A percentile compares a stretch with the other conserved stretches of the same genome.
Evolutionary conservation across 2,888 invertebrate species (phyloP).

Genomic region (Mesorhabditis sp.): DNA sequence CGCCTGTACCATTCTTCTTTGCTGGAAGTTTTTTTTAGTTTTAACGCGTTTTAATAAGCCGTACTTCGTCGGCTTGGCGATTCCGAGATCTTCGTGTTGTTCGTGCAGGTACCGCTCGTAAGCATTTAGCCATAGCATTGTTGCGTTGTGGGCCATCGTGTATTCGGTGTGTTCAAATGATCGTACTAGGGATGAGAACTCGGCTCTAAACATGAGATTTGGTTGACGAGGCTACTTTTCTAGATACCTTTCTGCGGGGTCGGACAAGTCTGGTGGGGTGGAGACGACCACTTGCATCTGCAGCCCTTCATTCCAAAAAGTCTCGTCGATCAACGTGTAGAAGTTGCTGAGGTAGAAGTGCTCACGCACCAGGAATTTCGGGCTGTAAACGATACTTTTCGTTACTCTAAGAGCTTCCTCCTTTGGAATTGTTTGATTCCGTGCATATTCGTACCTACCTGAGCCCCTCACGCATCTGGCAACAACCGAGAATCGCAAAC

Average conservation of each 20-base stretch:
- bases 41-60: neutral
- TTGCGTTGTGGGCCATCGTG: conserved; percentile 54
- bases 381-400: conserved; percentile 21
- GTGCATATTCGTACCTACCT: neutral
- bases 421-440: neutral
- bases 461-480: conserved; percentile 43
- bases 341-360: conserved; percentile 52
- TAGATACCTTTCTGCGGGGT: conserved; percentile 24
- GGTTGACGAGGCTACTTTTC: neutral
- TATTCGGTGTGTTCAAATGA: conserved; percentile 44
- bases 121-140: conserved; percentile 55
- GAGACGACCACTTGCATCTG: conserved; percentile 57
- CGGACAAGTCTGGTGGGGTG: conserved; percentile 51
- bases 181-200: conserved; percentile 2
- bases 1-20: conserved; percentile 48
- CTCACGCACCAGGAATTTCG: conserved; percentile 46
- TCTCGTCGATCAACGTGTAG: conserved; percentile 54
- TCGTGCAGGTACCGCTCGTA: conserved; percentile 44
- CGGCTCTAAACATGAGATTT: neutral
- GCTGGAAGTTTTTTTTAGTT: conserved; percentile 10
- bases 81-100: conserved; percentile 34
- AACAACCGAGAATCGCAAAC: conserved; percentile 43
- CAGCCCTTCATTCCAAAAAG: conserved; percentile 57
- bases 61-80: conserved; percentile 42
- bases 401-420: neutral